Base-by-base conservation (phyloP, 2,888 invertebrate genomes). In the Augochlorella aurata region DNA sequence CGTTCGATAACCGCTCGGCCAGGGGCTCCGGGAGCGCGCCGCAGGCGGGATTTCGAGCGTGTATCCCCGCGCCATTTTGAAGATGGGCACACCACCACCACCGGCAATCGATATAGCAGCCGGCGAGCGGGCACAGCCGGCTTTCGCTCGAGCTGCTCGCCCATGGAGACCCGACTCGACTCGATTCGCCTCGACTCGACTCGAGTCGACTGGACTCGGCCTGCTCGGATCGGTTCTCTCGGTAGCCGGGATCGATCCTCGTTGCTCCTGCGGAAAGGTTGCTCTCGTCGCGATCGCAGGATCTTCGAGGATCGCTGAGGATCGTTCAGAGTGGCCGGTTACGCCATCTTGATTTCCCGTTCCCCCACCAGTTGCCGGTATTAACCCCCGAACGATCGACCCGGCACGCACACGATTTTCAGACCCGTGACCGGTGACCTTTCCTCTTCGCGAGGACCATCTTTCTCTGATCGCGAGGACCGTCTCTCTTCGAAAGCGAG, bases 1-100 rank as follows among this genome's bases (percentile, higher is more conserved):
- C 38, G 38, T 38, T 38, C 38, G 38, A 38, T 38, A 38, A 38
- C 7, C 38, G 38, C 38, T 38, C 5, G 38, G 38, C 38, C 38
- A 38, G 38, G 7, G 38, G 38, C 38, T 38, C 38, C 5, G 38
- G 38, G 38, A 38, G 38, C 38, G 38, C 38, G 38, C 38, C 38
- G 3, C 38, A 38, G 38, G 72, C 85, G 81, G 83, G 77, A 84
- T 79, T 86, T 87, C 84, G 79, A 82, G 75, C 82, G 85, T 85
- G 85, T 87, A 81, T 77, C 83, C 84, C 85, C 87, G 87, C 93
- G 92, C 92, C 93, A 93, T 93, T 92, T 92, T 92, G 93, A 90
- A 93, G 92, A 91, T 89, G 91, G 91, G 88, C 61, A 58, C 58
- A 58, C 58, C 54, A 54, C 21, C 90, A 89, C 74, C 67, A 65